Conservation (phyloP, 2,113 vertebrate species). For the Tychaedon coryphoeus region DNA sequence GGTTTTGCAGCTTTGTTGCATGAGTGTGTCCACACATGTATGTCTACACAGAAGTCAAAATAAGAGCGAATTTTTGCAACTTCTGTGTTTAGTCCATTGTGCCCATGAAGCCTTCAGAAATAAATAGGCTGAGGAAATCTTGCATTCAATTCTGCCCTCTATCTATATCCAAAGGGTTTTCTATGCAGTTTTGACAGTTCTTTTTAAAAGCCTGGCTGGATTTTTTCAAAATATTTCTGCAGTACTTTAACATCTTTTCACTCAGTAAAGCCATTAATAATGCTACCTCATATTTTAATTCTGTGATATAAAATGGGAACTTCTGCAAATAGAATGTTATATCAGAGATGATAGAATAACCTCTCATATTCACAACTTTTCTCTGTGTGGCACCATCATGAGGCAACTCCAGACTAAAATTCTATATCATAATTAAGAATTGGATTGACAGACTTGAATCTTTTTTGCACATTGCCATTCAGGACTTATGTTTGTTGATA, state of each 20-base stretch:
- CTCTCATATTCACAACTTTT: background rate
- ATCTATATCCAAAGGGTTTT: fast-evolving
- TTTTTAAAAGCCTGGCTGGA: background rate
- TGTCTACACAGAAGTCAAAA: background rate
- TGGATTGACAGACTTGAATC: background rate
- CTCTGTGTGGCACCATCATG: background rate
- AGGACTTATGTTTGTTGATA: background rate
- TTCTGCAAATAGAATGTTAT: background rate
- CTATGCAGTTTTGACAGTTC: background rate
- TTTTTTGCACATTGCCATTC: background rate
- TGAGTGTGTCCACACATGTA: background rate
- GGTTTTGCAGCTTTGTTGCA: background rate
- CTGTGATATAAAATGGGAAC: background rate
- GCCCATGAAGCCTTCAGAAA: background rate
- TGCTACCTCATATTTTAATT: background rate
- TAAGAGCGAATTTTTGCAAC: background rate
- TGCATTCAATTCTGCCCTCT: background rate
- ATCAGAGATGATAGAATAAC: background rate
- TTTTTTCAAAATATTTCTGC: background rate
- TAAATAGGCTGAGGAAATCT: background rate
- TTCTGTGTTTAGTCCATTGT: background rate
- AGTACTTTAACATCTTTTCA: background rate
- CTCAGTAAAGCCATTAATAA: background rate
- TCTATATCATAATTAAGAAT: background rate
- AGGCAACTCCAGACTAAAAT: background rate